phyloP scores from a whole-genome alignment of 2,888 invertebrate genomes.

The Agonum fuliginosum region DNA sequence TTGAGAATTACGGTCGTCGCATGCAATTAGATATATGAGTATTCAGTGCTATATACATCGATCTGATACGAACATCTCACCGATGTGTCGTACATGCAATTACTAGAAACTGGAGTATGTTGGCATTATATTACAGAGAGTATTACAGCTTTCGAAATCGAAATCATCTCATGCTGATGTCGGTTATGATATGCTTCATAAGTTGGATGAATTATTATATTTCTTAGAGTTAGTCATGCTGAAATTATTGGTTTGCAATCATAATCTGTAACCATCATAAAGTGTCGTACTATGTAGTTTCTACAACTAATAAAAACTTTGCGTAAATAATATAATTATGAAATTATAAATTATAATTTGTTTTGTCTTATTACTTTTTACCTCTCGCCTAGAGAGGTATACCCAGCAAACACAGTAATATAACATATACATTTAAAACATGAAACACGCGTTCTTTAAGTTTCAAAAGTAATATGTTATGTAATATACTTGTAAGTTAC shows the following conservation, averaged over 20 bases:
- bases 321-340: no score
- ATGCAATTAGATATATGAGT: constrained; percentile 39
- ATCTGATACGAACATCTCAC: constrained; percentile 10
- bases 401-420: no score
- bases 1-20: not conserved
- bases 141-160: constrained; percentile 28
- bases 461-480: no score
- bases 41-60: constrained; percentile 18
- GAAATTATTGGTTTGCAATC: not conserved
- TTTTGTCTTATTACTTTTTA: no score
- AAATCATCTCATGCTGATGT: not conserved
- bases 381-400: no score
- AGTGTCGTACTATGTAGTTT: no score
- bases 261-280: no score
- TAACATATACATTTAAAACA: no score
- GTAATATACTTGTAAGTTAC: no score
- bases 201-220: not conserved
- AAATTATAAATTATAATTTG: no score
- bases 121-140: not conserved
- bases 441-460: no score
- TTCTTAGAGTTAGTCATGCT: not conserved
- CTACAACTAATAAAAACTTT: no score
- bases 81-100: constrained; percentile 25
- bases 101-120: not conserved
- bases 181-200: not conserved